phyloP scores from a whole-genome alignment of 2,113 vertebrate genomes.

The Odocoileus hemionus region DNA sequence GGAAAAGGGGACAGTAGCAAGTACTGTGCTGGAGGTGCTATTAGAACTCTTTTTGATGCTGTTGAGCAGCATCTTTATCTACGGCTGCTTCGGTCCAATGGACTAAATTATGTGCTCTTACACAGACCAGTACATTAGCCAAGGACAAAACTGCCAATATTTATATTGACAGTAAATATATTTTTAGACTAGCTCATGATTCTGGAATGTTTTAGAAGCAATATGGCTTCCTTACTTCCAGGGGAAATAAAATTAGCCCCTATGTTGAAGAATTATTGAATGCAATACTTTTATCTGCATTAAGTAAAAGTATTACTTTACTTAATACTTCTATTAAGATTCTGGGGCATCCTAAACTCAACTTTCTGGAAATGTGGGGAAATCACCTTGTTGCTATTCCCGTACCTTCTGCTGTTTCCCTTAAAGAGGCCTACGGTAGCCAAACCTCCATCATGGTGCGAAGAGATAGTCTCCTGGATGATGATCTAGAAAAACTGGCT shows the following conservation, averaged over 20 bases:
- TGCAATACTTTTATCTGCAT: not conserved
- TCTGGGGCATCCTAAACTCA: not conserved
- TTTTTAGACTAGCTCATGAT: not conserved
- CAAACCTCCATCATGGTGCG: not conserved
- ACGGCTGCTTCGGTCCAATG: not conserved
- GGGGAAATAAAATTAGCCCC: not conserved
- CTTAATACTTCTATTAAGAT: not conserved
- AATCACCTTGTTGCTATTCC: not conserved
- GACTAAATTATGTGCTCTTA: not conserved
- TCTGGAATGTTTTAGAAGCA: not conserved
- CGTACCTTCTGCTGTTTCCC: not conserved
- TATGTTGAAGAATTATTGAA: not conserved
- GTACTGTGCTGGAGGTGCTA: rapidly evolving
- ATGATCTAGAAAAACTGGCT: not conserved
- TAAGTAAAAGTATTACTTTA: not conserved
- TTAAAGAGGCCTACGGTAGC: not conserved
- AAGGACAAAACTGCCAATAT: not conserved
- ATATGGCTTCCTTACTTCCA: not conserved
- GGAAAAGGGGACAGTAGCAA: not conserved
- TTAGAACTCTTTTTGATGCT: rapidly evolving
- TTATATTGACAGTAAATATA: not conserved
- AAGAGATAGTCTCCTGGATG: not conserved
- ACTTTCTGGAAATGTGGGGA: not conserved
- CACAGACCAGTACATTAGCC: not conserved
- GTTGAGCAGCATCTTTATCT: no score